These are phyloP conservation scores for Rhagophthalmus giganteus DNA, from an alignment of 2,888 invertebrate genomes.

Conservation along the genomic window DNA sequence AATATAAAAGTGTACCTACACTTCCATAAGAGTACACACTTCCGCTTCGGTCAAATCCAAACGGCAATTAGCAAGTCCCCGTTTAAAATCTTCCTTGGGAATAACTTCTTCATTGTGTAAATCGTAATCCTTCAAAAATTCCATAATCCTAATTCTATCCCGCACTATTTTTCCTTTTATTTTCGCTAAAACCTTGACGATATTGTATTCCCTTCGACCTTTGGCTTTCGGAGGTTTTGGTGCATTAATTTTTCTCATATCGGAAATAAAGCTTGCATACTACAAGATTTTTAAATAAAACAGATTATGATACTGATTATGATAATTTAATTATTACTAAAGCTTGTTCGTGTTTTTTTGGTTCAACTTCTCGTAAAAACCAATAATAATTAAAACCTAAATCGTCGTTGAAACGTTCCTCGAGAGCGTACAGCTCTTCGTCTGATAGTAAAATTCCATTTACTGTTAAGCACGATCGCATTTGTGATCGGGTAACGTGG, in stretches of 20 bases:
- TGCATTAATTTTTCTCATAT: slow-evolving; percentile 51
- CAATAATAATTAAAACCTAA: slow-evolving; percentile 74
- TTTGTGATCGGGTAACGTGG: slow-evolving; percentile 70
- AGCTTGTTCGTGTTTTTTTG: slow-evolving; percentile 51
- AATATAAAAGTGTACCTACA: slow-evolving; percentile 62
- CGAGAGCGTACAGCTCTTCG: slow-evolving; percentile 69
- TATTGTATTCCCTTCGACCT: slow-evolving; percentile 61
- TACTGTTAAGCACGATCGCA: slow-evolving; percentile 70
- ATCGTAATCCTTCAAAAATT: slow-evolving; percentile 71
- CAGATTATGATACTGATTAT: background rate
- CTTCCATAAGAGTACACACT: slow-evolving; percentile 70
- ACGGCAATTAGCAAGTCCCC: slow-evolving; percentile 68
- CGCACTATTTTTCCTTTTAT: slow-evolving; percentile 73
- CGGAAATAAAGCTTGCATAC: slow-evolving; percentile 50
- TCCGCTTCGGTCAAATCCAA: slow-evolving; percentile 69
- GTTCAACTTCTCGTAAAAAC: slow-evolving; percentile 68
- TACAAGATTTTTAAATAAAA: slow-evolving; percentile 32
- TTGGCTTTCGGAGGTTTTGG: slow-evolving; percentile 44
- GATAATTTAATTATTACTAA: slow-evolving; percentile 42
- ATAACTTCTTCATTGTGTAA: slow-evolving; percentile 65
- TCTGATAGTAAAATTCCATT: slow-evolving; percentile 68
- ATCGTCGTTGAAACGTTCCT: slow-evolving; percentile 72
- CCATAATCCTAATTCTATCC: slow-evolving; percentile 66
- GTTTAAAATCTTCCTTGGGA: slow-evolving; percentile 68
- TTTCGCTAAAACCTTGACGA: slow-evolving; percentile 72